Evolutionary conservation across 2,113 vertebrate species (phyloP).

Genomic region (Oxyruncus cristatus): DNA sequence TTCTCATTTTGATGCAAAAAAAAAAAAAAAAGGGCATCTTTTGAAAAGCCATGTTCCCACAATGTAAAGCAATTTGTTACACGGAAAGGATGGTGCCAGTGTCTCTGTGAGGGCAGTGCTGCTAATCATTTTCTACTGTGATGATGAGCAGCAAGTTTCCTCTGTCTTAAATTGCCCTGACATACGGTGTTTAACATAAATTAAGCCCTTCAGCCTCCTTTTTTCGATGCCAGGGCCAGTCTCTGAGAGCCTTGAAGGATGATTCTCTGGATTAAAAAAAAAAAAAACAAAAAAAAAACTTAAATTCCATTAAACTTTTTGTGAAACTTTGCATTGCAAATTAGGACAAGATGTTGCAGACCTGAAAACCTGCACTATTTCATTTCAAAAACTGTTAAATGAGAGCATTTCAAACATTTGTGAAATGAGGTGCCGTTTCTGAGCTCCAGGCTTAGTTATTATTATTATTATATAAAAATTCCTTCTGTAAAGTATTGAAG

Average conservation of each 20-base stretch:
- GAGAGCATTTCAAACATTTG: neutral
- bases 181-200: neutral
- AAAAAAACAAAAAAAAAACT: neutral
- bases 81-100: neutral
- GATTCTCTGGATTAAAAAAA: neutral
- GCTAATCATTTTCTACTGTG: neutral
- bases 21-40: neutral
- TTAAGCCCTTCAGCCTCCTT: neutral
- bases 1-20: neutral
- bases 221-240: neutral
- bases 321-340: conserved; percentile 7
- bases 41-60: neutral
- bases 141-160: neutral
- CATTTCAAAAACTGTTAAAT: neutral
- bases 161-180: neutral
- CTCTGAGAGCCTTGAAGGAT: neutral
- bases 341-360: neutral
- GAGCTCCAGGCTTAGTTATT: neutral
- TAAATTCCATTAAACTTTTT: neutral
- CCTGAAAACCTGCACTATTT: neutral
- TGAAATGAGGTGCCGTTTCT: neutral
- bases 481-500: neutral
- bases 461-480: neutral
- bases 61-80: neutral
- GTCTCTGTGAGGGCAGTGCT: neutral